phyloP scores from a whole-genome alignment of 1,140 invertebrate genomes.

The Bombus haemorrhoidalis region DNA sequence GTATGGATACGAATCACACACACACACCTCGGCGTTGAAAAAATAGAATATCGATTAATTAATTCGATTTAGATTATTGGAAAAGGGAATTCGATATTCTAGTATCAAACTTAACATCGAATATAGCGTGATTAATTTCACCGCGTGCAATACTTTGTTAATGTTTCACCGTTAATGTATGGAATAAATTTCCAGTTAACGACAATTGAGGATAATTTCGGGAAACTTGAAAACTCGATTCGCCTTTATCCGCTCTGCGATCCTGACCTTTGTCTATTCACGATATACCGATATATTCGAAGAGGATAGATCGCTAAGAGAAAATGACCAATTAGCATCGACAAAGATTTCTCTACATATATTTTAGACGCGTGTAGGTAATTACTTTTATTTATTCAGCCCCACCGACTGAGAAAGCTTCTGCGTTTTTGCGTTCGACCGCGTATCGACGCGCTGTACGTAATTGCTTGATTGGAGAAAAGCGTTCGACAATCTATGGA shows the following conservation, averaged over 20 bases:
- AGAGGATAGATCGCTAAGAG: no score
- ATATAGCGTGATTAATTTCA: neutral
- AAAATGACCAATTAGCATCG: no score
- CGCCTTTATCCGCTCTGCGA: no score
- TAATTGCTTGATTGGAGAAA: neutral
- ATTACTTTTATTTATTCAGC: no score
- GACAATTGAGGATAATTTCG: no score
- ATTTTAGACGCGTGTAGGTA: no score
- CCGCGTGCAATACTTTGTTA: accelerated
- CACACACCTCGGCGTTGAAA: neutral
- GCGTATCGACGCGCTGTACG: neutral
- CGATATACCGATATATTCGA: no score
- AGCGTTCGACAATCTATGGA: neutral
- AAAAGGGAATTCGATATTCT: neutral
- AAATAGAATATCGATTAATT: neutral
- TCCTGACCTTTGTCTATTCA: no score
- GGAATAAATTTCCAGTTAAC: no score
- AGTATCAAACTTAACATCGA: neutral
- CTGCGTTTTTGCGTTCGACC: no score
- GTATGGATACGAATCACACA: neutral
- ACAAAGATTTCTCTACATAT: no score
- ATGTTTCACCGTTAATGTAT: neutral
- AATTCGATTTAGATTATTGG: neutral
- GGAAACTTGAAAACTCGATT: neutral
- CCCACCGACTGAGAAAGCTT: accelerated